phyloP scores from a whole-genome alignment of 2,113 vertebrate species.

The Seriola quinqueradiata region DNA sequence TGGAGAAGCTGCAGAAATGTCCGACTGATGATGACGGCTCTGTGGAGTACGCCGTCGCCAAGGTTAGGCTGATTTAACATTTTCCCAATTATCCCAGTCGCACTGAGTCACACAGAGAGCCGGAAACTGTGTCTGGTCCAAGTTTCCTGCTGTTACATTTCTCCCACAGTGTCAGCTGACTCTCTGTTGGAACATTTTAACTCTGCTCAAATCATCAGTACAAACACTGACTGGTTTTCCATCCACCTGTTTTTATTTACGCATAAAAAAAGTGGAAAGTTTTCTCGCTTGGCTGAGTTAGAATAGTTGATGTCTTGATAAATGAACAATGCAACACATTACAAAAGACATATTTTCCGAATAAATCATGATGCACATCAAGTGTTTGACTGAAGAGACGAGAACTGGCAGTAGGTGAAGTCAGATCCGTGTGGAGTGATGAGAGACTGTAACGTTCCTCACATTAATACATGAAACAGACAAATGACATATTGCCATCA shows the following conservation, averaged over 20 bases:
- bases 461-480: too few relatives aligned
- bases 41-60: constrained; percentile 90
- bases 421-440: too few relatives aligned
- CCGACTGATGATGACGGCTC: constrained; percentile 92
- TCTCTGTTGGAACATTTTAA: neutral
- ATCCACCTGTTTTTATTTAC: too few relatives aligned
- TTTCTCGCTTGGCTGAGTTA: too few relatives aligned
- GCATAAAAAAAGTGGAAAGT: neutral
- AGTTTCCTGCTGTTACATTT: neutral
- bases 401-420: too few relatives aligned
- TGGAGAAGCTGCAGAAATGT: constrained; percentile 92
- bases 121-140: neutral
- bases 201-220: neutral
- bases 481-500: too few relatives aligned
- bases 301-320: neutral
- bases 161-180: neutral
- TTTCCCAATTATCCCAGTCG: neutral
- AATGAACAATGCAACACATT: too few relatives aligned
- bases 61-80: constrained; percentile 81
- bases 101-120: neutral
- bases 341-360: too few relatives aligned
- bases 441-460: too few relatives aligned
- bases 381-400: too few relatives aligned
- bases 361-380: too few relatives aligned
- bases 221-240: neutral